These are phyloP conservation scores for Trachops cirrhosus DNA, from an alignment of 2,797 vertebrate species.

Conservation along the genomic window DNA sequence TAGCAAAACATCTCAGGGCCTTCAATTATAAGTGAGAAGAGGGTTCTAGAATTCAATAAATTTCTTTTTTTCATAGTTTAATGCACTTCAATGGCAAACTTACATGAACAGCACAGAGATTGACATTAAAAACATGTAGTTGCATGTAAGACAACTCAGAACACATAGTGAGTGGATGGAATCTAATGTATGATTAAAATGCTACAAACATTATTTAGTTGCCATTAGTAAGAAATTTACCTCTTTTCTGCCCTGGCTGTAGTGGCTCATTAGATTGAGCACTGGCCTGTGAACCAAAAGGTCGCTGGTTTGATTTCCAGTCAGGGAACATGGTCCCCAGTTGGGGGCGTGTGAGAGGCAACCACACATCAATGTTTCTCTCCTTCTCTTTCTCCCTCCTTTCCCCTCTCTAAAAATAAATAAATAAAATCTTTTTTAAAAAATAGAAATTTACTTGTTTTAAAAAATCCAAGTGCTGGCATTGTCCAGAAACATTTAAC, in stretches of 20 bases:
- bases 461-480: background rate
- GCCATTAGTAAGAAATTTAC: constrained; percentile 81
- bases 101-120: constrained; percentile 89
- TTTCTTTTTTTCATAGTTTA: constrained; percentile 76
- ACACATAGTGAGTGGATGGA: constrained; percentile 81
- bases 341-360: no score
- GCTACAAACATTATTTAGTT: constrained; percentile 84
- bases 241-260: no score
- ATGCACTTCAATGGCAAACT: constrained; percentile 90
- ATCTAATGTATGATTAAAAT: constrained; percentile 83
- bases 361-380: no score
- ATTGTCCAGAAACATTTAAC: background rate
- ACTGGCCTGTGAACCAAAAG: no score
- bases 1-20: background rate
- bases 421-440: no score
- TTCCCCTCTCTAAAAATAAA: no score
- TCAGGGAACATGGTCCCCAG: no score
- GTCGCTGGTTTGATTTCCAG: no score
- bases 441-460: constrained; percentile 72
- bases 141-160: constrained; percentile 83
- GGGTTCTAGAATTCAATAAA: background rate
- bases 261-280: no score
- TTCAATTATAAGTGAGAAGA: background rate
- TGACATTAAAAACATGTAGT: constrained; percentile 88
- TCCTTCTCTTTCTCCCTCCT: no score